Base-by-base conservation (phyloP, 2,888 invertebrate species). In the Drosophila neoperkinsi region DNA sequence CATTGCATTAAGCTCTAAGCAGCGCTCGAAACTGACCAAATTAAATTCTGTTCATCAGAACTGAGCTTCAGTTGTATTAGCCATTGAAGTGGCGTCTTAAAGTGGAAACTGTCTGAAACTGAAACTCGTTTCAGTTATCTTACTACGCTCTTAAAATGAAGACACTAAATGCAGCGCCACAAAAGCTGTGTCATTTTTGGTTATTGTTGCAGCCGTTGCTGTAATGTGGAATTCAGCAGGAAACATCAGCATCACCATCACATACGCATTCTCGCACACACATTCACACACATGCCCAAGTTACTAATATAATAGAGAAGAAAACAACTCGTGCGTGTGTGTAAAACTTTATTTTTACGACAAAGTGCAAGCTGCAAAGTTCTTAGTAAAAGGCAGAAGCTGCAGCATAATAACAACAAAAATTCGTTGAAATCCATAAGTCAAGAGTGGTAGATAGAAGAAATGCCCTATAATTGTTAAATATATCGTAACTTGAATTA, bases 321-420 rank as follows among this genome's bases (percentile, higher is more conserved):
- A 87, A 82, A 87, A 81, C 81, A 83, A 76, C 58, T 80, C 52
- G 79, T 74, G 84, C 79, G 69, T 81, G 71, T 89, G 87, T 86
- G 88, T 86, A 78, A 79, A 85, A 85, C 86, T 85, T 85, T 88
- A 88, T 85, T 85, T 85, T 85, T 88, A 88, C 88, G 88, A 88
- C 85, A 83, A 78, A 85, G 80, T 80, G 88, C 82, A 85, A 74
- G 85, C 86, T 62, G 84, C 75, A 88, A 88, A 85, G 86, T 85
- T 85, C 82, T 88, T 83, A 77, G 83, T 71, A 77, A 69, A 75
- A 77, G 79, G 81, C 79, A 71, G 52, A 61, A 71, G 68, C 68
- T 69, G 71, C 61, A 56, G 38, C 51, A 55, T 57, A 68, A 58
- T 68, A 73, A 66, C 62, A 71, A 59, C 62, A 49, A 56, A 56